Evolutionary conservation across 2,888 invertebrate species (phyloP).

Genomic region (Aquatica leii): DNA sequence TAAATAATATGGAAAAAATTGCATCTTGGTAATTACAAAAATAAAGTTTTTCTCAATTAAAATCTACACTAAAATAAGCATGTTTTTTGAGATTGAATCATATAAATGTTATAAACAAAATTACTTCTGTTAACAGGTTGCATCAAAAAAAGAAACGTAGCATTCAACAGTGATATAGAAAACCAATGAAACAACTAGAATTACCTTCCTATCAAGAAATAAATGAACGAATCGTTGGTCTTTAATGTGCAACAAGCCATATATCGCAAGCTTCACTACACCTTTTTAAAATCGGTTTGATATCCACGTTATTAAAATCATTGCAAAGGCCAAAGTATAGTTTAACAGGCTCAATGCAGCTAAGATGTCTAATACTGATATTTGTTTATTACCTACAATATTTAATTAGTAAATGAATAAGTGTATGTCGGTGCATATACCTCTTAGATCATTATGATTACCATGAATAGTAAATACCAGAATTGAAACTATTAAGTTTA

Average conservation of each 20-base stretch:
- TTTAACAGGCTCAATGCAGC: conserved; percentile 89
- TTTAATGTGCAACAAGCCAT: conserved; percentile 92
- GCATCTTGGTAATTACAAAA: too few species aligned
- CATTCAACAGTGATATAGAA: not conserved
- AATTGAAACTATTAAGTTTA: conserved; percentile 89
- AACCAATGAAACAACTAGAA: not conserved
- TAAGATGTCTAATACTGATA: conserved; percentile 88
- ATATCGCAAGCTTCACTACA: conserved; percentile 82
- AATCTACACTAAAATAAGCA: too few species aligned
- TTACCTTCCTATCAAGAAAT: conserved; percentile 76
- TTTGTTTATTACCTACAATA: conserved; percentile 61
- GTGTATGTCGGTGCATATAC: conserved; percentile 51
- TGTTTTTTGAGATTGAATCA: too few species aligned
- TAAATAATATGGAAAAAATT: too few species aligned
- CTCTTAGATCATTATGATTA: conserved; percentile 96
- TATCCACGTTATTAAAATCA: conserved; percentile 74
- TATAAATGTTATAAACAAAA: too few species aligned
- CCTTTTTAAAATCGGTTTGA: conserved; percentile 89
- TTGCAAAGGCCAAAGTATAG: conserved; percentile 94
- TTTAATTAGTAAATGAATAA: not conserved
- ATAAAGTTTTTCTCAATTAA: too few species aligned
- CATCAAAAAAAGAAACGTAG: too few species aligned
- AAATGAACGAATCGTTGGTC: conserved; percentile 87
- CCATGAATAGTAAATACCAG: conserved; percentile 98
- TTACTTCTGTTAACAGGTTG: too few species aligned